Evolutionary conservation across 2,797 vertebrate genomes (phyloP), one percentile per base, ranked within the genome.

Genomic region (Graptemys geographica): DNA sequence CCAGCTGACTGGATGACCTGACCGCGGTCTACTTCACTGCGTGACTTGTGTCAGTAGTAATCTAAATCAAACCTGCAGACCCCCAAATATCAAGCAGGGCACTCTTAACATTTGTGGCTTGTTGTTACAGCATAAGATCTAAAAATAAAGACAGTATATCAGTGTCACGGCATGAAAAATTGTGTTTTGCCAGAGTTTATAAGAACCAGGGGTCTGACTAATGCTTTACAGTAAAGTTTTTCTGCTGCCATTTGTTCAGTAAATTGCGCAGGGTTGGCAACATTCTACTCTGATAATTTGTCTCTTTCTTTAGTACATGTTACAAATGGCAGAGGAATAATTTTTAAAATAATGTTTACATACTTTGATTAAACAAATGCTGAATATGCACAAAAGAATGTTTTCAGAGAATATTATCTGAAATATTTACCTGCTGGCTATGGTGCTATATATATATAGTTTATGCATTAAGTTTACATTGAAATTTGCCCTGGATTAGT

Each of bases 81-180:
- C 51, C 90, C 13, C 21, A 72, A 96, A 96, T 90, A 82, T 6
- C 81, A 95, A 13, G 15, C 81, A n/a, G 81, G 82, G 31, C 27
- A 53, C 4, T 94, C 96, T 78, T 79, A 93, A 87, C 12, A 23
- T 94, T 83, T 88, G 74, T 82, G 88, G 81, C 16, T 95, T 90
- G 27, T 85, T 91, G 37, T 81, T 97, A 76, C 44, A 97, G 37
- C 5, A 55, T 9, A 78, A 53, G 18, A 41, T 88, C 85, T 93
- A 93, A 96, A 97, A 97, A 92, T 93, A 97, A 96, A 92, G 33
- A 72, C 72, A 16, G n/a, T 95, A 87, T 83, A 27, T 96, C 52
- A 97, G 41, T 87, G 49, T 93, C 81, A 85, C 15, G 33, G 33
- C 23, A 90, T 84, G 81, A 97, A 96, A 97, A 96, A 93, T 28